Base-by-base conservation (phyloP, 2,888 invertebrate genomes). In the Acronicta psi region DNA sequence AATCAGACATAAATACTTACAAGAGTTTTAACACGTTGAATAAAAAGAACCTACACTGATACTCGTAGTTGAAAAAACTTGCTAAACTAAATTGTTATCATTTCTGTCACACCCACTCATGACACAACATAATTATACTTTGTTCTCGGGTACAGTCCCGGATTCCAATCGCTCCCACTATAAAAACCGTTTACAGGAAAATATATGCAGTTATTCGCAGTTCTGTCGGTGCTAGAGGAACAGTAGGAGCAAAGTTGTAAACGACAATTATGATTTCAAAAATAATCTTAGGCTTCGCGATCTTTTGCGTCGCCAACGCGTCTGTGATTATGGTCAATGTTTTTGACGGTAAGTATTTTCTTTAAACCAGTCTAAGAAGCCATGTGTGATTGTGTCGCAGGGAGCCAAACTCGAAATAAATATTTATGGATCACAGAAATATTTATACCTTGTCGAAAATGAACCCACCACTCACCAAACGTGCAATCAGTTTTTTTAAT, bases 111-210 rank as follows among this genome's bases (percentile, higher is more conserved):
- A 29, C 29, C 29, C 9, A 25, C 0, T 11, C 0, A 37, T 36
- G 18, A 36, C 34, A 23, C 20, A 65, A 46, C 23, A 3, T 8
- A 14, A 20, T 16, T 16, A 3, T 8, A 14, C 34, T 16, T 16
- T 20, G 41, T 11, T 13, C 29, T 5, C 29, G 2, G 58, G 70
- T 69, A 34, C 69, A 70, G 69, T 68, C 69, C 80, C 64, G 37
- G n/a, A 20, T 23, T 40, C n/a, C 9, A 18, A 40, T 41, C 18
- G 23, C 2, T 56, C 17, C 5, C n/a, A 7, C 36, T 73, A 76
- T 76, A 73, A 52, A 57, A 56, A 34, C 11, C 2, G 10, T 29
- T 13, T 11, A 18, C 44, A 41, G 41, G 20, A 29, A 37, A 18
- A n/a, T 0, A 34, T 17, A 9, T 0, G 7, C 7, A 59, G 36